A percentile compares a stretch with the other conserved stretches of the same genome.
Evolutionary conservation across 2,888 invertebrate species (phyloP).

Genomic region (Linnaemya vulpina): DNA sequence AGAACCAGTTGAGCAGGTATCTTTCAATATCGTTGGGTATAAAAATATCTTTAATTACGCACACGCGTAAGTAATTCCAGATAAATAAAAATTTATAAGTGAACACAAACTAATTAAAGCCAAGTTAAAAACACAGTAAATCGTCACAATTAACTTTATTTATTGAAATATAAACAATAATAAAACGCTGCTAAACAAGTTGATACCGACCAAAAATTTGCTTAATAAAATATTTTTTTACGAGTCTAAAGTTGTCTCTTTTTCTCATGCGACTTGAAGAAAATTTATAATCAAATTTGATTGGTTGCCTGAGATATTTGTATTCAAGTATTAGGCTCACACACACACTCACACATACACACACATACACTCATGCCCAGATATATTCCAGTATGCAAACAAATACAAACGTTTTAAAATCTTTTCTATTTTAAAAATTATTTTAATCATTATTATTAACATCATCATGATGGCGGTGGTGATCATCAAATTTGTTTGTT

Average conservation of each 20-base stretch:
- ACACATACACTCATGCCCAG: background rate
- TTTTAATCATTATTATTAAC: slow-evolving; percentile 41
- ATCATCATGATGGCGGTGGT: slow-evolving; percentile 24
- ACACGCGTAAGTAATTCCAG: slow-evolving; percentile 48
- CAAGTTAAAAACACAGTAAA: slow-evolving; percentile 36
- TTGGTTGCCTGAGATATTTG: slow-evolving; percentile 53
- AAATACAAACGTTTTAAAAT: slow-evolving; percentile 34
- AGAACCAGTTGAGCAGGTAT: background rate
- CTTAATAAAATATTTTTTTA: slow-evolving; percentile 31
- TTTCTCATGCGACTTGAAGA: slow-evolving; percentile 47
- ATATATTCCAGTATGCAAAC: background rate
- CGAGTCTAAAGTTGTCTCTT: slow-evolving; percentile 44
- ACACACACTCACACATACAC: background rate
- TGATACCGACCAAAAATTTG: slow-evolving; percentile 21
- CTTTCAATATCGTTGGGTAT: background rate
- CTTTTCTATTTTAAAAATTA: slow-evolving; percentile 40
- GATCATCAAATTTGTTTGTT: slow-evolving; percentile 49
- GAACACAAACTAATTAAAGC: slow-evolving; percentile 4
- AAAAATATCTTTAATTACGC: slow-evolving; percentile 29
- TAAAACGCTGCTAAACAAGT: slow-evolving; percentile 26
- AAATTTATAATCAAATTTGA: slow-evolving; percentile 53
- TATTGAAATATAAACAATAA: slow-evolving; percentile 39
- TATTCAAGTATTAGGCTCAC: background rate
- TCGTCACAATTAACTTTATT: slow-evolving; percentile 48
- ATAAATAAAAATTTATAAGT: slow-evolving; percentile 19